Percentiles rank a stretch among this genome's conserved stretches.
Conservation (phyloP, 2,113 vertebrate species). For the Ceuthmochares aereus region DNA sequence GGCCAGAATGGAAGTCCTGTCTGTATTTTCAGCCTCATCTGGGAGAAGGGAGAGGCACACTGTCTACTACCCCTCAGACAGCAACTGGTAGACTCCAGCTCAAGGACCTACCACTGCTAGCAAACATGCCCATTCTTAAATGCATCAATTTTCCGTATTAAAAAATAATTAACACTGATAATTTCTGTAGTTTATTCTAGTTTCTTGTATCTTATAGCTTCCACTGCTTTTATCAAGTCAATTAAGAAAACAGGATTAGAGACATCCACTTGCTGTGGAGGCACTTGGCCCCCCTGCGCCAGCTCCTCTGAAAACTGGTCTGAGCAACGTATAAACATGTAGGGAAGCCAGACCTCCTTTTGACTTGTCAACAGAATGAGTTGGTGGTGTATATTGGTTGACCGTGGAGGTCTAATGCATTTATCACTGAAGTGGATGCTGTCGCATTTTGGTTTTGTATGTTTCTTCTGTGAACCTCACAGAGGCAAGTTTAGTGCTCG, state of each 20-base stretch:
- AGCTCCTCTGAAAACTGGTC: neutral
- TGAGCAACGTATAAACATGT: fast-evolving
- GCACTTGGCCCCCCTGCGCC: fast-evolving
- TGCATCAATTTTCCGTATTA: neutral
- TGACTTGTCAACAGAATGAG: neutral
- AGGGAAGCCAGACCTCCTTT: neutral
- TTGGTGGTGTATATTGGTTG: fast-evolving
- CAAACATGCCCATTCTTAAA: neutral
- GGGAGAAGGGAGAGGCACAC: fast-evolving
- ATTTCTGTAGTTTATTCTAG: neutral
- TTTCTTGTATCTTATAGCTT: neutral
- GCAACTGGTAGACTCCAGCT: neutral
- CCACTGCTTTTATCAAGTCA: neutral
- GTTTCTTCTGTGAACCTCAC: neutral
- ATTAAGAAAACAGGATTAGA: neutral
- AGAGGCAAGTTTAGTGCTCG: neutral
- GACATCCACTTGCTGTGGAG: neutral
- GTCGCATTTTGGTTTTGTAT: neutral
- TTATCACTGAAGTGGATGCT: neutral
- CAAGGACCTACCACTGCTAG: neutral
- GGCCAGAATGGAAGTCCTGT: neutral
- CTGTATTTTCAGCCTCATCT: neutral
- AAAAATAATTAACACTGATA: neutral
- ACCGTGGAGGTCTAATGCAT: neutral
- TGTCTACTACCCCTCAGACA: neutral